Evolutionary conservation across 2,113 vertebrate species (phyloP).

Genomic region (Tiliqua scincoides): DNA sequence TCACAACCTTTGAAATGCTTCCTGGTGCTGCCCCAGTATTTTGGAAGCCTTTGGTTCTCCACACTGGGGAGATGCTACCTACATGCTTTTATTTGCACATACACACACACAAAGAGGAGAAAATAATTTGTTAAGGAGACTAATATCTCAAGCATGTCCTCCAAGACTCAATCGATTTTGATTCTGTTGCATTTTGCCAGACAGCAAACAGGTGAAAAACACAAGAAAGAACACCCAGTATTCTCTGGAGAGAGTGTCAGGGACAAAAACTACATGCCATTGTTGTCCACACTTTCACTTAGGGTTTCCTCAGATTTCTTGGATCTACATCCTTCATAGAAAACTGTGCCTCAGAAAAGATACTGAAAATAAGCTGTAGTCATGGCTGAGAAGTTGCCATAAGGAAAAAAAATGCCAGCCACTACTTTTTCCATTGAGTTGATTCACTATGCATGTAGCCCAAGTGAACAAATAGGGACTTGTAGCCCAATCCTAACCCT

Average conservation of each 20-base stretch:
- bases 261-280: conserved; percentile 18
- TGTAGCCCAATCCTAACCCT: no score
- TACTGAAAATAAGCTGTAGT: conserved; percentile 28
- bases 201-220: conserved; percentile 65
- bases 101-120: conserved; percentile 10
- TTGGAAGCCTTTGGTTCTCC: conserved; percentile 27
- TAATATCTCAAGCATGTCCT: conserved; percentile 64
- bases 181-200: conserved; percentile 67
- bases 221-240: conserved; percentile 64
- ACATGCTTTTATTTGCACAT: conserved; percentile 65
- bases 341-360: conserved; percentile 34
- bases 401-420: conserved; percentile 17
- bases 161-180: conserved; percentile 52
- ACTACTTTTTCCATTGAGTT: background rate
- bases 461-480: background rate
- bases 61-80: conserved; percentile 44
- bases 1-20: conserved; percentile 49
- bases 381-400: conserved; percentile 14
- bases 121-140: conserved; percentile 64
- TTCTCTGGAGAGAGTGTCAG: conserved; percentile 53
- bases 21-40: conserved; percentile 46
- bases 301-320: background rate
- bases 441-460: background rate
- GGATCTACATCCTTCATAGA: conserved; percentile 37
- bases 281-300: conserved; percentile 36